Evolutionary conservation across 2,888 invertebrate genomes (phyloP).

Genomic region (Nymphalis polychloros): DNA sequence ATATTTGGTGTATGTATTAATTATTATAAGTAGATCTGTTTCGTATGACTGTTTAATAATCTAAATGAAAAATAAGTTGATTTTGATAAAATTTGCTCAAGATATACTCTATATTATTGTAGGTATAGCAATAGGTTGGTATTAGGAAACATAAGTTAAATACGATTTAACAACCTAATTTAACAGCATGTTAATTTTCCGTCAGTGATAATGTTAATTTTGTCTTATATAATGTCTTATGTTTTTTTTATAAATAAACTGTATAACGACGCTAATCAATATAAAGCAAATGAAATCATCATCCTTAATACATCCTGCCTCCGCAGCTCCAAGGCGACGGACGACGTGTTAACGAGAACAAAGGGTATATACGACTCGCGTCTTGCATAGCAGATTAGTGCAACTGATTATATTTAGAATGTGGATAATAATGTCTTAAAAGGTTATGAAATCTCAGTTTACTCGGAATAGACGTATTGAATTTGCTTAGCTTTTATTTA

Average conservation of each 20-base stretch:
- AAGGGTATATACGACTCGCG: constrained; percentile 24
- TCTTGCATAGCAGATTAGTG: constrained; percentile 32
- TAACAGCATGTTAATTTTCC: neutral
- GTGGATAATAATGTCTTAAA: constrained; percentile 24
- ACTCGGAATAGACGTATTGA: constrained; percentile 9
- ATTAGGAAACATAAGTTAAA: no score
- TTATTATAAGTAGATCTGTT: no score
- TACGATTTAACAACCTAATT: no score
- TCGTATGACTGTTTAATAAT: no score
- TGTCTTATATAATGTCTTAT: neutral
- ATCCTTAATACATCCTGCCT: constrained; percentile 30
- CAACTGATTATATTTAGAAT: constrained; percentile 20
- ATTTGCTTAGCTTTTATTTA: neutral
- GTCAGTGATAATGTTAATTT: neutral
- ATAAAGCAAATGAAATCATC: constrained; percentile 32
- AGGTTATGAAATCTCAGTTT: constrained; percentile 23
- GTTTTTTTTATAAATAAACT: neutral
- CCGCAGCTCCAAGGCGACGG: constrained; percentile 30
- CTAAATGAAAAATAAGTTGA: no score
- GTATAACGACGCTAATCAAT: constrained; percentile 16
- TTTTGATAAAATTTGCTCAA: neutral
- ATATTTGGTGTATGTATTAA: no score
- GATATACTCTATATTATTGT: neutral
- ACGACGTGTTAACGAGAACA: constrained; percentile 21
- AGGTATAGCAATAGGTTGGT: no score